Conservation (phyloP, 1,140 invertebrate species). For the Oscheius sp. region DNA sequence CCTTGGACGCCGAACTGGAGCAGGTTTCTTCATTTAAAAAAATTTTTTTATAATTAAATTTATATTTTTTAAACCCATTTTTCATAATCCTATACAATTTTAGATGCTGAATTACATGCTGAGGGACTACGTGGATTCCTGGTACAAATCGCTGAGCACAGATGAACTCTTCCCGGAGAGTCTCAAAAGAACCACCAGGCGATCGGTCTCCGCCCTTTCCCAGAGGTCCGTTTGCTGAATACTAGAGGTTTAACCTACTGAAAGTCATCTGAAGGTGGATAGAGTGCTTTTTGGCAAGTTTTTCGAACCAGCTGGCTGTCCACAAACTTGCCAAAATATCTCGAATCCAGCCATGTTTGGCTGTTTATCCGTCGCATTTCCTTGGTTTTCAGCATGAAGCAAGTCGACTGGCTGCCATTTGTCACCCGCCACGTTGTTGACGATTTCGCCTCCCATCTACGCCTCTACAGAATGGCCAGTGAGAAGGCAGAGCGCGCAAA, state of each 20-base stretch:
- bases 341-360: too few species aligned
- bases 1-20: constrained; percentile 35
- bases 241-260: not conserved
- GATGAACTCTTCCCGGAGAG: constrained; percentile 67
- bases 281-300: too few species aligned
- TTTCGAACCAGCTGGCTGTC: too few species aligned
- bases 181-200: constrained; percentile 65
- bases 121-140: constrained; percentile 76
- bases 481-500: constrained; percentile 67
- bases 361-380: too few species aligned
- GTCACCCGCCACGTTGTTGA: constrained; percentile 81
- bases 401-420: constrained; percentile 82
- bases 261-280: too few species aligned
- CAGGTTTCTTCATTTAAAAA: constrained; percentile 18
- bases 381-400: constrained; percentile 75
- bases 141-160: constrained; percentile 70
- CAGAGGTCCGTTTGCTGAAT: constrained; percentile 62
- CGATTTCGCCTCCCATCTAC: constrained; percentile 81
- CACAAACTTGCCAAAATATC: too few species aligned
- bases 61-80: not conserved
- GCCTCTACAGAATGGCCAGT: constrained; percentile 74
- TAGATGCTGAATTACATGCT: constrained; percentile 73
- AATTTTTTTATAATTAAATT: not conserved
- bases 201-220: constrained; percentile 66
- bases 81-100: too few species aligned